phyloP scores from a whole-genome alignment of 2,113 vertebrate species.

The Neodon shergylaensis region DNA sequence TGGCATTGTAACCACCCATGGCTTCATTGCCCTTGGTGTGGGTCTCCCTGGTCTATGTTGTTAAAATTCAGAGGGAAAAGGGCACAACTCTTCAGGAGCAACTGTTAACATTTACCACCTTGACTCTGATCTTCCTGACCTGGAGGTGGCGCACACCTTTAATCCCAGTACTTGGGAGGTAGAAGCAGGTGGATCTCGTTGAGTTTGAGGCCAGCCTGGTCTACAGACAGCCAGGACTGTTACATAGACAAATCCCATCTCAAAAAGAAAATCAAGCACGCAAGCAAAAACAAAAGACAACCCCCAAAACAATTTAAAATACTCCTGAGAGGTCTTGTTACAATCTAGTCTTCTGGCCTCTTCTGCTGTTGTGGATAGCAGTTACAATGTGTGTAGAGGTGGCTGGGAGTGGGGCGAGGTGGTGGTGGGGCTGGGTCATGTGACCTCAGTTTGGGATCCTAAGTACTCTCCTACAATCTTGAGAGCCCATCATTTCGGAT shows the following conservation, averaged over 20 bases:
- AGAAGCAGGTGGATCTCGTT: too few species aligned
- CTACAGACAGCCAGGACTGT: too few species aligned
- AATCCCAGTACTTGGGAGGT: too few species aligned
- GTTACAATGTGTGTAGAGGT: not conserved
- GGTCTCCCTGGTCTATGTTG: slow-evolving; percentile 31
- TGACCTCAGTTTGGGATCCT: not conserved
- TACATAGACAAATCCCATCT: too few species aligned
- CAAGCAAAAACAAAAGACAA: not conserved
- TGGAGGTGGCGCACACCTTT: accelerated
- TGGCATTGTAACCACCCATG: not conserved
- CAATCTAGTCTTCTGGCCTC: not conserved
- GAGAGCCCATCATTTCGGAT: not conserved
- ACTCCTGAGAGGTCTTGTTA: not conserved
- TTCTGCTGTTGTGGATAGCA: not conserved
- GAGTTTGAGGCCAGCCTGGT: too few species aligned
- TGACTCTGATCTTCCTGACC: not conserved
- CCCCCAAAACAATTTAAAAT: not conserved
- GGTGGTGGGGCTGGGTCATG: accelerated
- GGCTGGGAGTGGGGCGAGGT: not conserved
- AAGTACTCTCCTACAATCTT: accelerated
- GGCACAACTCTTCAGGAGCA: slow-evolving; percentile 23
- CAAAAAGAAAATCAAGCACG: too few species aligned
- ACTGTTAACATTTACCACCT: slow-evolving; percentile 55
- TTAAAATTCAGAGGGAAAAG: slow-evolving; percentile 50
- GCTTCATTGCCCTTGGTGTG: slow-evolving; percentile 18